Base-by-base conservation (phyloP, 1,140 invertebrate species). In the Lucilia cuprina region DNA sequence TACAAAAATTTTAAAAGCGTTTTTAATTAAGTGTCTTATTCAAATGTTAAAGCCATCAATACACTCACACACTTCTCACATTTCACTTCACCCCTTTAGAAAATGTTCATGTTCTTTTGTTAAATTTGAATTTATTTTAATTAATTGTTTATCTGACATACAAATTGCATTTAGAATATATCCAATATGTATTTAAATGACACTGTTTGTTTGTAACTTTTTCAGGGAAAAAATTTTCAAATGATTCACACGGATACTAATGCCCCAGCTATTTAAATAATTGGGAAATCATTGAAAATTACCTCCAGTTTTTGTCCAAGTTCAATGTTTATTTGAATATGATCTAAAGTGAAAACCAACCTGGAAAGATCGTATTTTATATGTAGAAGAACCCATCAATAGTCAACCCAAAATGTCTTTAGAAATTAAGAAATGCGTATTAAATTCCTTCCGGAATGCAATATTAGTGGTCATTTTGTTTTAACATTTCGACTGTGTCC, bases 281-380 rank as follows among this genome's bases (percentile, higher is more conserved):
- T 30, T 30, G 25, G 3, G 25, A 30, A 30, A 30, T 2, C 3
- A 30, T 30, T 30, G 3, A 30, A 30, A 30, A 30, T 30, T 30
- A 30, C 25, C 3, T 30, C 25, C 25, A 30, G 25, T 30, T 30
- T 30, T 30, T 3, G 25, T 2, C 25, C 25, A 30, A 30, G 3
- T 30, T 30, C 3, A 30, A 30, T 30, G 25, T 2, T 30, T 30
- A 30, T 30, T 2, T 30, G 93, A 94, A 83, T 98, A 96, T 92
- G 96, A 98, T 92, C 87, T 94, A 74, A 97, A 96, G 55, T 93
- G 99, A 87, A 95, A 96, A 5, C 99, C 99, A 10, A 98, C 99
- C 9, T 99, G 98, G 98, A 99, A 98, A 92, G 99, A 99, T 92
- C 93, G 99, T 85, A 95, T 99, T 86, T 93, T 99, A 85, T 99